Conservation (phyloP, 2,797 vertebrate species). For the Limnodromus scolopaceus region DNA sequence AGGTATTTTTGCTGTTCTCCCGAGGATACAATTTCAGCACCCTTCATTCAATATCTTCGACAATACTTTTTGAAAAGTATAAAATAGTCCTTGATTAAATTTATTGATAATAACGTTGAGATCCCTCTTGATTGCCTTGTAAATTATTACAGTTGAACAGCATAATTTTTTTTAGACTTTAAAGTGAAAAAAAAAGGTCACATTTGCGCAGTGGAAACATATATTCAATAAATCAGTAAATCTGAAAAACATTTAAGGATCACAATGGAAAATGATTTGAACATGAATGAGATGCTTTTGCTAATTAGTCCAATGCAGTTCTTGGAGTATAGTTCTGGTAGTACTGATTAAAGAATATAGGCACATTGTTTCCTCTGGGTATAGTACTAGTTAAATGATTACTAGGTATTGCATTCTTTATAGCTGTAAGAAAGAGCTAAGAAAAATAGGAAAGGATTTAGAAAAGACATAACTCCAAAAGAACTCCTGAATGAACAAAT, state of each 20-base stretch:
- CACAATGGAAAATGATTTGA: slow-evolving; percentile 2
- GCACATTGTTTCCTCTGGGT: slow-evolving; percentile 7
- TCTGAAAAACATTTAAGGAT: slow-evolving; percentile 15
- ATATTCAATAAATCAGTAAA: slow-evolving; percentile 11
- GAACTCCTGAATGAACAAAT: neutral
- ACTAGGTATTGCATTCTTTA: neutral
- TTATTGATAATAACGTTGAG: neutral
- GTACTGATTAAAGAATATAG: neutral
- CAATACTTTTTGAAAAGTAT: neutral
- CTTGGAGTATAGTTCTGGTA: neutral
- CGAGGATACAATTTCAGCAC: neutral
- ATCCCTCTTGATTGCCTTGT: neutral
- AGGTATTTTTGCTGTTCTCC: neutral
- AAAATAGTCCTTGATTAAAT: neutral
- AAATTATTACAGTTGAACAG: neutral
- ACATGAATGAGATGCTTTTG: neutral
- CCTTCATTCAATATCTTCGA: neutral
- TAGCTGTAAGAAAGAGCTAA: neutral
- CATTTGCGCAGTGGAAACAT: neutral
- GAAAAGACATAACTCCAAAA: neutral
- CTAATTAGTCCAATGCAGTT: slow-evolving; percentile 23
- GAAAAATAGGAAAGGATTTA: slow-evolving; percentile 10
- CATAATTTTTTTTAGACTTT: neutral
- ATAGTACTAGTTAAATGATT: neutral
- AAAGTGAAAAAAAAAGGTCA: neutral